These are phyloP conservation scores for Hiodon alosoides DNA, from an alignment of 2,113 vertebrate genomes.

Conservation along the genomic window DNA sequence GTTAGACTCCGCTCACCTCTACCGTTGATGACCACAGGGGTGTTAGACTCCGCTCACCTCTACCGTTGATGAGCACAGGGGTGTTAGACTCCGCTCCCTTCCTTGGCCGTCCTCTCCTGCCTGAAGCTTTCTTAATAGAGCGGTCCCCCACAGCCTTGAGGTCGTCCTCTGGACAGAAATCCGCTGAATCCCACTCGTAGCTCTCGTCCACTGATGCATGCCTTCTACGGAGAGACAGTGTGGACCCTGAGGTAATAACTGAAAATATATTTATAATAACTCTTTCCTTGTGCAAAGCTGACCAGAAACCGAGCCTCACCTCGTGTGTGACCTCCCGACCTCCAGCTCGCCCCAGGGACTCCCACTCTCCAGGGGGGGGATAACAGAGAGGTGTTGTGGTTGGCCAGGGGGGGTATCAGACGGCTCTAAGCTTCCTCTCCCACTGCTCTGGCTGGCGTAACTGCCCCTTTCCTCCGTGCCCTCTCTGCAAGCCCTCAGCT, in stretches of 20 bases:
- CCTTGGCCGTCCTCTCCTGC: neutral
- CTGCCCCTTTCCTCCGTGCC: slow-evolving; percentile 50
- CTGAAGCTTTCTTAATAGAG: no score
- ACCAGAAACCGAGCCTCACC: slow-evolving; percentile 37
- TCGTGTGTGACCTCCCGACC: slow-evolving; percentile 34
- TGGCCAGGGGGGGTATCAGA: slow-evolving; percentile 44
- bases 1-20: no score
- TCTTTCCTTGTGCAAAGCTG: neutral
- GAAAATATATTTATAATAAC: slow-evolving; percentile 16
- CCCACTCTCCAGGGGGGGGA: slow-evolving; percentile 46
- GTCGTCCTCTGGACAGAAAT: slow-evolving; percentile 42
- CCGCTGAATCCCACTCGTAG: slow-evolving; percentile 66
- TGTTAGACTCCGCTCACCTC: no score
- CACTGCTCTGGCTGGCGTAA: slow-evolving; percentile 64
- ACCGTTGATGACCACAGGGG: no score
- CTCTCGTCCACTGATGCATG: slow-evolving; percentile 64
- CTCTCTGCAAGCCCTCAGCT: slow-evolving; percentile 30
- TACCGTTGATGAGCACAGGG: no score
- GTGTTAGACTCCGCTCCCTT: neutral
- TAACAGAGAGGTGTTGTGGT: slow-evolving; percentile 52
- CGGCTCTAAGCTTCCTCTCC: slow-evolving; percentile 64
- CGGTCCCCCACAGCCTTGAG: slow-evolving; percentile 19
- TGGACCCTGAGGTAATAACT: neutral
- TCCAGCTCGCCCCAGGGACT: slow-evolving; percentile 26
- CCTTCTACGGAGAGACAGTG: slow-evolving; percentile 40